phyloP scores from a whole-genome alignment of 1,140 invertebrate genomes.

The Dendroctonus valens region DNA sequence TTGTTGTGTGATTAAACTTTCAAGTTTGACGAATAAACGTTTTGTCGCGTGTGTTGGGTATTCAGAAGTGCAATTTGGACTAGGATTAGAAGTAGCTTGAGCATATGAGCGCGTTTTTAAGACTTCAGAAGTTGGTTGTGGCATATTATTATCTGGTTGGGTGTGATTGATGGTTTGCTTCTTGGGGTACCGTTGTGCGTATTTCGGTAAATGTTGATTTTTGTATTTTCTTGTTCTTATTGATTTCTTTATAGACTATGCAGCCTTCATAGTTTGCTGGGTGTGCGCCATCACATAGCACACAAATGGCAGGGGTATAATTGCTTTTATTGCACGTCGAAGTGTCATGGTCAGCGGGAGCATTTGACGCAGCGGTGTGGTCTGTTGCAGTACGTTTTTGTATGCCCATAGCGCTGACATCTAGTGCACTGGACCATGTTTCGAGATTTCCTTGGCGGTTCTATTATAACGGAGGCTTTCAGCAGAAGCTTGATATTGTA shows the following conservation, averaged over 20 bases:
- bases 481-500: background rate
- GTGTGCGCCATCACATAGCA: too few species aligned
- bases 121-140: background rate
- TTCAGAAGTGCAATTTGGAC: background rate
- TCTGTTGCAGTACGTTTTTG: background rate
- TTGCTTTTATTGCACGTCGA: too few species aligned
- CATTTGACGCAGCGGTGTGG: background rate
- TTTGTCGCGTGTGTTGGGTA: too few species aligned
- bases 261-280: background rate
- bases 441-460: background rate
- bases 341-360: background rate
- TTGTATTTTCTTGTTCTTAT: background rate
- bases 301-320: too few species aligned
- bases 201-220: too few species aligned
- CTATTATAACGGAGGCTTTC: background rate
- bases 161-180: background rate
- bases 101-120: background rate
- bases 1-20: too few species aligned
- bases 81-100: background rate
- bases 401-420: constrained; percentile 3
- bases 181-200: too few species aligned
- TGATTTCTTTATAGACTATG: background rate
- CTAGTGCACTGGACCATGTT: background rate
- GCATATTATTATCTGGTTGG: background rate
- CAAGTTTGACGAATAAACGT: too few species aligned